Evolutionary conservation across 2,113 vertebrate genomes (phyloP).

Genomic region (Amphilophus citrinellus): DNA sequence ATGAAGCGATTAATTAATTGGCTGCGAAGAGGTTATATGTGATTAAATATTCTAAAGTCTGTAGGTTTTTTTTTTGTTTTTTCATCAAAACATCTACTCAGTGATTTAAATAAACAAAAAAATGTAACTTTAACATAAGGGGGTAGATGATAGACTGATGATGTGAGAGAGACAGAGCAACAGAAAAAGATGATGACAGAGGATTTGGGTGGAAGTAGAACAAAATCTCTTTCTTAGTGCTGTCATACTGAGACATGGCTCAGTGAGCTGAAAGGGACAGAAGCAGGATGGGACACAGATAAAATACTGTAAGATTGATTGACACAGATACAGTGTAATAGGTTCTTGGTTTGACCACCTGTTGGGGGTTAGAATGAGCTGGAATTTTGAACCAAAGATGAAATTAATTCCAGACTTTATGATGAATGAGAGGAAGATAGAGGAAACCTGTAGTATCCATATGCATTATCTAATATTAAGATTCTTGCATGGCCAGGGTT

Average conservation of each 20-base stretch:
- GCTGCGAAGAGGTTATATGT: background rate
- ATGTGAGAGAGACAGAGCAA: background rate
- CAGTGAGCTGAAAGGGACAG: slow-evolving; percentile 3
- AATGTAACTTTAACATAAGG: background rate
- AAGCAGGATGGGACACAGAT: background rate
- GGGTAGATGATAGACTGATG: background rate
- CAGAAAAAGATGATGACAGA: slow-evolving; percentile 26
- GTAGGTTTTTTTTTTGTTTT: background rate
- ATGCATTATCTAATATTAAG: background rate
- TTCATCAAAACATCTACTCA: background rate
- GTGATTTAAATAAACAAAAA: background rate
- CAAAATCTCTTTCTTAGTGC: slow-evolving; percentile 15
- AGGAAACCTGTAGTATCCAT: background rate
- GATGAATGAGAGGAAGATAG: background rate
- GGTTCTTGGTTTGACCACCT: background rate
- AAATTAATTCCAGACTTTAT: background rate
- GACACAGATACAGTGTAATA: background rate
- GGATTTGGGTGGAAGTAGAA: background rate
- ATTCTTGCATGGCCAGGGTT: background rate
- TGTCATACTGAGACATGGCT: background rate
- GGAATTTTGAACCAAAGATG: background rate
- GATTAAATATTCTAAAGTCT: background rate
- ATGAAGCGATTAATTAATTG: slow-evolving; percentile 13
- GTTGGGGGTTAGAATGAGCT: background rate
- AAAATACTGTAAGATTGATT: slow-evolving; percentile 8